Percentiles rank a stretch among this genome's conserved stretches.
These are phyloP conservation scores for Perccottus glenii DNA, from an alignment of 2,113 vertebrate species.

Conservation along the genomic window DNA sequence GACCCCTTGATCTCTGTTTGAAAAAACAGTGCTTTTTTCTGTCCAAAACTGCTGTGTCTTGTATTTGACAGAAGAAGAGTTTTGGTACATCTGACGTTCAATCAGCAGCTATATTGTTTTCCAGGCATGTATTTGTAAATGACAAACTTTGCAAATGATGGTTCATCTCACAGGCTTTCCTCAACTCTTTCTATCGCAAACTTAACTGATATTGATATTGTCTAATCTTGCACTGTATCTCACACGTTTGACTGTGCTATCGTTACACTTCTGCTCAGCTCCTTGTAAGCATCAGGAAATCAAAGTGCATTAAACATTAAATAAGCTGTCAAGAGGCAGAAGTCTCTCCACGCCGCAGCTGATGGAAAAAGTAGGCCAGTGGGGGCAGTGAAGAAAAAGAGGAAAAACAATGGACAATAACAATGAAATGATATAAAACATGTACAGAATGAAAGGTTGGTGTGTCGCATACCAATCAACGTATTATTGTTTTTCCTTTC, in stretches of 20 bases:
- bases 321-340: constrained; percentile 83
- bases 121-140: too few species aligned
- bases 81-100: too few species aligned
- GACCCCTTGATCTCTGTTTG: too few species aligned
- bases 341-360: constrained; percentile 70
- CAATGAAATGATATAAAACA: constrained; percentile 46
- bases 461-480: too few species aligned
- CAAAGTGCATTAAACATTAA: constrained; percentile 98
- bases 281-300: constrained; percentile 82
- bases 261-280: constrained; percentile 43
- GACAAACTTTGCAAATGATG: neutral
- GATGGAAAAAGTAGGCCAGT: constrained; percentile 79
- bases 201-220: constrained; percentile 4
- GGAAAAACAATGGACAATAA: constrained; percentile 64
- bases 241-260: neutral
- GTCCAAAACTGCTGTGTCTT: too few species aligned
- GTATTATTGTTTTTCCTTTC: too few species aligned
- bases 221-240: constrained; percentile 25
- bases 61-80: too few species aligned
- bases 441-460: constrained; percentile 7
- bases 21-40: too few species aligned
- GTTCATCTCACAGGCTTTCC: neutral
- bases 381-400: constrained; percentile 47
- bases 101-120: neutral
- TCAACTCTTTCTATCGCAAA: neutral